Base-by-base conservation (phyloP, 1,140 invertebrate genomes). In the Drosophila elegans region DNA sequence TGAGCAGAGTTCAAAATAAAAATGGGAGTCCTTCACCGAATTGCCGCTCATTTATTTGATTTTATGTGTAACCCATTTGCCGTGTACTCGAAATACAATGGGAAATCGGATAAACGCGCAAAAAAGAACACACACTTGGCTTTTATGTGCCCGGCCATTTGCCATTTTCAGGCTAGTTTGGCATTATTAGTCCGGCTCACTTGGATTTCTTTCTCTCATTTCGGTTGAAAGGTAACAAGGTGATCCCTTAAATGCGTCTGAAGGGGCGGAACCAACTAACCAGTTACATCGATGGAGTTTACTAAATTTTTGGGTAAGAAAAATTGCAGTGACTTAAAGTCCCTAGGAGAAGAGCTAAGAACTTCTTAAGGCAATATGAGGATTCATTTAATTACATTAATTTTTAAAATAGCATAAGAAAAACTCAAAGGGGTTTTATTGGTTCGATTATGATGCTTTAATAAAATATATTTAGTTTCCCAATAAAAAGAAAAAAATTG, bases 41-140 rank as follows among this genome's bases (percentile, higher is more conserved):
- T 61, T 38, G 51, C 73, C 46, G 67, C 78, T 78, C 78, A 78
- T 88, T 75, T 81, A 82, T 82, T 86, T 66, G 61, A 79, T 78
- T 88, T 75, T 78, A 78, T 78, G 64, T 72, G 78, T 42, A 39
- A 42, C 46, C 48, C 74, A 75, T 75, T 75, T 66, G 61, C 59
- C 53, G 54, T 45, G 59, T 42, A 64, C 64, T 68, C 60, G 36
- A 66, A 68, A 56, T 62, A 71, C 51, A 72, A 72, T 27, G 45
- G 39, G 29, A 34, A 57, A 62, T 52, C 48, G 16, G 25, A 69
- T 55, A 82, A 68, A 54, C 36, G 57, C 32, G 51, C 55, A 41
- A 57, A 48, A 51, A 52, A 60, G 16, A 44, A 39, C 68, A 59
- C 59, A 55, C 27, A 55, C 76, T 72, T 61, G 44, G 54, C 27